phyloP scores from a whole-genome alignment of 92 coral and sea anemone genomes.

The Actinernus sp. region DNA sequence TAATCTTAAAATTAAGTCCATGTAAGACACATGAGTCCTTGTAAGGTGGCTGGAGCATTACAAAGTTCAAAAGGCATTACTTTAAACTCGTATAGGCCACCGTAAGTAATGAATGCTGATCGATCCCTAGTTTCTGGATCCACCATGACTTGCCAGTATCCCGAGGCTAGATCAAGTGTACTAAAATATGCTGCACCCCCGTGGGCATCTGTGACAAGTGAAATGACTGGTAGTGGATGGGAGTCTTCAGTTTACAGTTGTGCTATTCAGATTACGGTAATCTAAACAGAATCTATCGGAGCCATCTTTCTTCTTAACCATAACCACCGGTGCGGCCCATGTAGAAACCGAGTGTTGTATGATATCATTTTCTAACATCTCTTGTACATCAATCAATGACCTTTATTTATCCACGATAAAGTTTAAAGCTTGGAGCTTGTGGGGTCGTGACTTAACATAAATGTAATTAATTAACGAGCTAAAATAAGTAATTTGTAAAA shows the following conservation, averaged over 20 bases:
- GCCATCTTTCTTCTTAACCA: slow-evolving; percentile 1
- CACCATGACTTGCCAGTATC: not conserved
- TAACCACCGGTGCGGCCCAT: not conserved
- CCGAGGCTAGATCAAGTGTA: slow-evolving; percentile 3
- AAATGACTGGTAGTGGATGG: slow-evolving; percentile 1
- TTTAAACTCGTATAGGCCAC: slow-evolving; percentile 2
- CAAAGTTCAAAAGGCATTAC: too few species aligned
- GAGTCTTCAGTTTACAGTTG: slow-evolving; percentile 1
- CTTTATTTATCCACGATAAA: too few species aligned
- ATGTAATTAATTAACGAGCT: too few species aligned
- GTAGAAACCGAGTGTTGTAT: too few species aligned
- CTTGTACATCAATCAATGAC: too few species aligned
- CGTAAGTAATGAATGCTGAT: not conserved
- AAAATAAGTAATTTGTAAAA: too few species aligned
- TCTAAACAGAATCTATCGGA: not conserved
- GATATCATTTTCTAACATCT: too few species aligned
- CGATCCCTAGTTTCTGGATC: not conserved
- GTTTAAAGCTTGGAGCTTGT: too few species aligned
- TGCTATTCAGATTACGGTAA: not conserved
- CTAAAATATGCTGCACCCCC: not conserved
- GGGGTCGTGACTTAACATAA: too few species aligned
- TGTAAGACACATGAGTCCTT: slow-evolving; percentile 19
- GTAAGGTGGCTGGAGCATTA: slow-evolving; percentile 37
- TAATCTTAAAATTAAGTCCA: not conserved
- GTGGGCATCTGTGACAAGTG: not conserved